These are phyloP conservation scores for Pangasianodon hypophthalmus DNA, from an alignment of 2,113 vertebrate species.

Conservation along the genomic window DNA sequence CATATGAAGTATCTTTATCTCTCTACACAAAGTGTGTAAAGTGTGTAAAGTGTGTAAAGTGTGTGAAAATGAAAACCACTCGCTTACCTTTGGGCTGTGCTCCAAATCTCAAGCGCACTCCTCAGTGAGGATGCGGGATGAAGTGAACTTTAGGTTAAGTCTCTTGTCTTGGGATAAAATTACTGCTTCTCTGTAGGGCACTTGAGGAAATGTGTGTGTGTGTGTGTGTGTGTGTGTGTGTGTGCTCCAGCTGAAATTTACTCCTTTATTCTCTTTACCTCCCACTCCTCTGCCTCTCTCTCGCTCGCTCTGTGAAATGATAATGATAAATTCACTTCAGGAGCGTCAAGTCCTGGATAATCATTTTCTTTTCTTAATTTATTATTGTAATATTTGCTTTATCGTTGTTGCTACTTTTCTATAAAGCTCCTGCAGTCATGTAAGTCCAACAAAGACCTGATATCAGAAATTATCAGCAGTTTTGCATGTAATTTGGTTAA, in stretches of 20 bases:
- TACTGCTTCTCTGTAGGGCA: not conserved
- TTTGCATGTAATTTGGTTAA: not conserved
- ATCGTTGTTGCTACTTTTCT: not conserved
- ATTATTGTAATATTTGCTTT: not conserved
- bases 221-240: slow-evolving; percentile 11
- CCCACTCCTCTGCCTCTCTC: not conserved
- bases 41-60: not conserved
- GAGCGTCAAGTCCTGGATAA: not conserved
- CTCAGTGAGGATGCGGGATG: not conserved
- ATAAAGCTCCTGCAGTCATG: not conserved
- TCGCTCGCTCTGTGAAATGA: not conserved
- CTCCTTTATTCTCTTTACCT: not conserved
- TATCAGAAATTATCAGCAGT: not conserved
- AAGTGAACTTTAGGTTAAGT: not conserved
- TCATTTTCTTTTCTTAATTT: not conserved
- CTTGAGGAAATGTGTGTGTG: not conserved
- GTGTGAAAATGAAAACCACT: not conserved
- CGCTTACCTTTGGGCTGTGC: not conserved
- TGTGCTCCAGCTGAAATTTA: not conserved
- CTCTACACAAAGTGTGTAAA: not conserved
- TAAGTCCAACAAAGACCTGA: not conserved
- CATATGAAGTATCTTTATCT: not conserved
- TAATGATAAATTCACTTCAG: not conserved
- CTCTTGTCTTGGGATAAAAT: not conserved
- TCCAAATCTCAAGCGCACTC: slow-evolving; percentile 15